Percentiles rank a stretch among this genome's conserved stretches.
These are phyloP conservation scores for Metopia argyrocephala DNA, from an alignment of 2,888 invertebrate species.

Conservation along the genomic window DNA sequence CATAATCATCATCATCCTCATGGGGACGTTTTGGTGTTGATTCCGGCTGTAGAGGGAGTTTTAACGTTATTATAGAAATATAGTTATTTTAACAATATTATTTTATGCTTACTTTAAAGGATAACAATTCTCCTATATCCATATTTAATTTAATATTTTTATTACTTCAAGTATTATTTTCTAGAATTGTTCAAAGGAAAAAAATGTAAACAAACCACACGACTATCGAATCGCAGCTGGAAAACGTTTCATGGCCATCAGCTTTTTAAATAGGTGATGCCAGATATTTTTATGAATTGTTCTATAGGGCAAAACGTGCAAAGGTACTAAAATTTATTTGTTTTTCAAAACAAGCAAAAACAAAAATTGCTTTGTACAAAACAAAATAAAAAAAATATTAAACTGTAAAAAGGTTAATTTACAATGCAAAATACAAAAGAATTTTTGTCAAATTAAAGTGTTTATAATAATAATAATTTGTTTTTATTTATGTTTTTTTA, in stretches of 20 bases:
- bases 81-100: neutral
- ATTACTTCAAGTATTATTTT: neutral
- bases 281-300: too few relatives aligned
- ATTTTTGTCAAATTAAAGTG: too few relatives aligned
- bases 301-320: too few relatives aligned
- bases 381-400: too few relatives aligned
- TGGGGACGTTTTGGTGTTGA: slow-evolving; percentile 87
- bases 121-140: slow-evolving; percentile 82
- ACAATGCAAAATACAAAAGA: too few relatives aligned
- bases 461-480: too few relatives aligned
- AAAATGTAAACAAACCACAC: slow-evolving; percentile 40
- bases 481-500: too few relatives aligned
- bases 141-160: slow-evolving; percentile 71
- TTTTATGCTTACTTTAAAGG: slow-evolving; percentile 79
- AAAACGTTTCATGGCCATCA: slow-evolving; percentile 10
- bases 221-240: slow-evolving; percentile 11
- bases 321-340: too few relatives aligned
- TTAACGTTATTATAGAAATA: neutral
- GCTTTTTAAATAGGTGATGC: slow-evolving; percentile 11
- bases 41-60: slow-evolving; percentile 83
- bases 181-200: slow-evolving; percentile 5
- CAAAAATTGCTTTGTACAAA: too few relatives aligned
- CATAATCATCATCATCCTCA: slow-evolving; percentile 83
- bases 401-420: too few relatives aligned
- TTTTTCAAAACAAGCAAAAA: too few relatives aligned